phyloP scores from a whole-genome alignment of 2,797 vertebrate species.

The Vespertilio murinus region DNA sequence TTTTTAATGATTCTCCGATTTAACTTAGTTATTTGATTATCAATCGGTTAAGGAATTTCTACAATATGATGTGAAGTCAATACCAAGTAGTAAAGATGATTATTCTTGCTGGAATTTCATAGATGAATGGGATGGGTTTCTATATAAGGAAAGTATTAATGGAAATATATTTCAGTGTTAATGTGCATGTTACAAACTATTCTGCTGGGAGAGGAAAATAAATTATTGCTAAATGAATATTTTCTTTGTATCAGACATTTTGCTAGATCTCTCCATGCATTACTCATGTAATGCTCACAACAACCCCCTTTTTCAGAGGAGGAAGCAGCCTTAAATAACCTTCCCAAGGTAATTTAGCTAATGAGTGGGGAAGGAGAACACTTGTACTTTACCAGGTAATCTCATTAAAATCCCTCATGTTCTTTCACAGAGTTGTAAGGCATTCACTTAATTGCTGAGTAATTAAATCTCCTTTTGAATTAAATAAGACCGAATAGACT shows the following conservation, averaged over 20 bases:
- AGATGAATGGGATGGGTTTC: background rate
- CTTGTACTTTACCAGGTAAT: background rate
- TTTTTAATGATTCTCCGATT: conserved; percentile 29
- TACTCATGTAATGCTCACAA: background rate
- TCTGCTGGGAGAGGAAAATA: conserved; percentile 2
- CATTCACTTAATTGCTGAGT: conserved; percentile 51
- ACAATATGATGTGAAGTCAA: background rate
- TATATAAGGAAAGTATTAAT: background rate
- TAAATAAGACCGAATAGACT: conserved; percentile 46
- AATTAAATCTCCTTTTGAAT: conserved; percentile 60
- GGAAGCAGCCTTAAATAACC: conserved; percentile 53
- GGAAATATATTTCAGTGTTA: conserved; percentile 10
- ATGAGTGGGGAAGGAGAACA: conserved; percentile 46
- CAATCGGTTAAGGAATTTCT: background rate
- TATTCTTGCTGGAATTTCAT: background rate
- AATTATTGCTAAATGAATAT: conserved; percentile 25
- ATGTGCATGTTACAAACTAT: conserved; percentile 3
- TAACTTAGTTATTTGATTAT: background rate
- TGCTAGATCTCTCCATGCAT: background rate
- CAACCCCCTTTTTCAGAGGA: conserved; percentile 11
- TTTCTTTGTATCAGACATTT: conserved; percentile 18
- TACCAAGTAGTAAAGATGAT: background rate
- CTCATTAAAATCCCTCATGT: conserved; percentile 51
- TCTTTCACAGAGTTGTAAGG: conserved; percentile 48
- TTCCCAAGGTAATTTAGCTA: conserved; percentile 60